Evolutionary conservation across 2,113 vertebrate species (phyloP).

Genomic region (Triplophysa tibetana): DNA sequence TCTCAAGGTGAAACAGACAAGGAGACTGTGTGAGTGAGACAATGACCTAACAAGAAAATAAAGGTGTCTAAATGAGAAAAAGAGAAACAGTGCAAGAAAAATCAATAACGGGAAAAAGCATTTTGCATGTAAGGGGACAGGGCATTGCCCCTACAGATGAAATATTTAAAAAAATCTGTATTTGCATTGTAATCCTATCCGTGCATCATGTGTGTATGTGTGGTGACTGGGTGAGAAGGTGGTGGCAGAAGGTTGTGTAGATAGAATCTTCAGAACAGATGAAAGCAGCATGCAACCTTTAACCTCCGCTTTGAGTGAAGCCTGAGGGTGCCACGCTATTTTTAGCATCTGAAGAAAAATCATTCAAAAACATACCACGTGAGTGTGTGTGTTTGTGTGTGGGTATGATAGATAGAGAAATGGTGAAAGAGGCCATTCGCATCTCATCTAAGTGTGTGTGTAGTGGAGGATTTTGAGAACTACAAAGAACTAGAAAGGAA

Average conservation of each 20-base stretch:
- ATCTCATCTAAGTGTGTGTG: not conserved
- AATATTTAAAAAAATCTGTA: no score
- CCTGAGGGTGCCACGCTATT: conserved; percentile 21
- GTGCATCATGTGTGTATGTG: not conserved
- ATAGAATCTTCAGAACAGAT: conserved; percentile 25
- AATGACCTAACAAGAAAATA: conserved; percentile 15
- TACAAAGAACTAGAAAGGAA: no score
- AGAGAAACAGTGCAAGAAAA: not conserved
- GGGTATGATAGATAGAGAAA: conserved; percentile 16
- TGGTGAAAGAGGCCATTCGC: not conserved
- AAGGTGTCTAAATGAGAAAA: conserved; percentile 23
- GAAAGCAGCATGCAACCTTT: conserved; percentile 31
- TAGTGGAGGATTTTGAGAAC: no score
- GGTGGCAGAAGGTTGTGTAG: conserved; percentile 20
- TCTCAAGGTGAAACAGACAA: not conserved
- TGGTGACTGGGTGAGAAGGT: conserved; percentile 4
- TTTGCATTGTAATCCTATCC: not conserved
- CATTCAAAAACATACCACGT: not conserved
- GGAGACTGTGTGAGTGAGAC: not conserved
- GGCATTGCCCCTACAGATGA: not conserved
- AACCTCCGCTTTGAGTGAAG: conserved; percentile 19
- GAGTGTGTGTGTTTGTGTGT: conserved; percentile 1
- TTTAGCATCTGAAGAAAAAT: conserved; percentile 36
- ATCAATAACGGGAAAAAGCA: conserved; percentile 14
- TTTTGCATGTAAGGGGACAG: not conserved